A percentile compares a stretch with the other conserved stretches of the same genome.
Conservation (phyloP, 2,113 vertebrate genomes). For the Synodontis membranacea region DNA sequence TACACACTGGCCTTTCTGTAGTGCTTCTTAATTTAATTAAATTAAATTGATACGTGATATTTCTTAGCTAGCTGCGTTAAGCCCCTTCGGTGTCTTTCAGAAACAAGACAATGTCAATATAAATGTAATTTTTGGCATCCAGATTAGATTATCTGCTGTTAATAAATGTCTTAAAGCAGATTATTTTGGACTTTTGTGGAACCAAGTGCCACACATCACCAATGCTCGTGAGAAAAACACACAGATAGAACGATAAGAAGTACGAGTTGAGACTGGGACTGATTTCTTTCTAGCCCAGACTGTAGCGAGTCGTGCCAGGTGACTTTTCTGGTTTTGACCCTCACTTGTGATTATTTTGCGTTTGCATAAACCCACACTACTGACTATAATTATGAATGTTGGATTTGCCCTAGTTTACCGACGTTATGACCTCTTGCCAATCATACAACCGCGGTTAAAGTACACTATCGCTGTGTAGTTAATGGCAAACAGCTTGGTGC, state of each 20-base stretch:
- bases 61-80: neutral
- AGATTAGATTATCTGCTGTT: neutral
- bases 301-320: neutral
- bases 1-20: conserved; percentile 65
- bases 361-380: neutral
- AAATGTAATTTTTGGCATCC: neutral
- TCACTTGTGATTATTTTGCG: neutral
- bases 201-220: neutral
- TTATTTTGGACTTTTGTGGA: neutral
- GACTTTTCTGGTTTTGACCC: neutral
- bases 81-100: neutral
- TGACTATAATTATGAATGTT: neutral
- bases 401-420: neutral
- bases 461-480: neutral
- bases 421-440: neutral
- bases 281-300: neutral
- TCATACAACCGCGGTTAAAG: neutral
- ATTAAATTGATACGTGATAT: conserved; percentile 52
- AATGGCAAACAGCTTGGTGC: neutral
- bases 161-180: neutral
- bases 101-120: neutral
- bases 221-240: neutral
- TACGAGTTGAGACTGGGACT: neutral
- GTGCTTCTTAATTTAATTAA: conserved; percentile 58
- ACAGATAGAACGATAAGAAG: neutral